Percentiles rank a stretch among this genome's conserved stretches.
phyloP scores from a whole-genome alignment of 2,797 vertebrate genomes.

The Acanthis flammea region DNA sequence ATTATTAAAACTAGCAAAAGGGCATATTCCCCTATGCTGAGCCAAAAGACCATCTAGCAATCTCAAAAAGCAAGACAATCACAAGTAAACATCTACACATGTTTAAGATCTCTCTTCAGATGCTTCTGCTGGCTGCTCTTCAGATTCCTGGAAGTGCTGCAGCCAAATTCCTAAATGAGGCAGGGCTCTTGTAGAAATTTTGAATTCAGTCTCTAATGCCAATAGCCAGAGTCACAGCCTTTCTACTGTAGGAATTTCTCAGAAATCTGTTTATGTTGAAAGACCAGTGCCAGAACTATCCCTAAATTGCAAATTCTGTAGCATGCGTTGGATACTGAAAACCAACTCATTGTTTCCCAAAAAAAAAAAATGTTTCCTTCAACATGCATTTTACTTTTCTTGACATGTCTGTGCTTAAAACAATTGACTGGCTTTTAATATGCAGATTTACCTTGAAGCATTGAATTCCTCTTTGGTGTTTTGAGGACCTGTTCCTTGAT shows the following conservation, averaged over 20 bases:
- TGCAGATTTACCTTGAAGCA: background rate
- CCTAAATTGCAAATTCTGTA: background rate
- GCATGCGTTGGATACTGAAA: background rate
- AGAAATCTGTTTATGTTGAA: background rate
- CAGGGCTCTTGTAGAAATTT: background rate
- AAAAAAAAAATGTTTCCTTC: background rate
- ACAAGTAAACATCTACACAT: background rate
- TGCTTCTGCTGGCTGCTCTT: background rate
- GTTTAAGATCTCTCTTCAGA: background rate
- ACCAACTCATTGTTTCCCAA: background rate
- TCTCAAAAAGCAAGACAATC: background rate
- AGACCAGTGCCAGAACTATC: background rate
- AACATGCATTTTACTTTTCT: background rate
- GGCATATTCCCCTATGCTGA: background rate
- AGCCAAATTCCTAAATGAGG: conserved; percentile 10
- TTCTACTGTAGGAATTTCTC: background rate
- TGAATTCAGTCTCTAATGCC: background rate
- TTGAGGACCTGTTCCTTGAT: background rate
- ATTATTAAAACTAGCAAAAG: background rate
- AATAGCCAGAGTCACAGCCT: background rate
- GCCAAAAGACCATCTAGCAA: background rate
- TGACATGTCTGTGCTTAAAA: background rate
- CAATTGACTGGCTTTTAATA: background rate
- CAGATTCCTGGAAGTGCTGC: background rate
- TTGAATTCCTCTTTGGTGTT: background rate